Evolutionary conservation across 2,797 vertebrate species (phyloP).

Genomic region (Typhlichthys eigenmanni): DNA sequence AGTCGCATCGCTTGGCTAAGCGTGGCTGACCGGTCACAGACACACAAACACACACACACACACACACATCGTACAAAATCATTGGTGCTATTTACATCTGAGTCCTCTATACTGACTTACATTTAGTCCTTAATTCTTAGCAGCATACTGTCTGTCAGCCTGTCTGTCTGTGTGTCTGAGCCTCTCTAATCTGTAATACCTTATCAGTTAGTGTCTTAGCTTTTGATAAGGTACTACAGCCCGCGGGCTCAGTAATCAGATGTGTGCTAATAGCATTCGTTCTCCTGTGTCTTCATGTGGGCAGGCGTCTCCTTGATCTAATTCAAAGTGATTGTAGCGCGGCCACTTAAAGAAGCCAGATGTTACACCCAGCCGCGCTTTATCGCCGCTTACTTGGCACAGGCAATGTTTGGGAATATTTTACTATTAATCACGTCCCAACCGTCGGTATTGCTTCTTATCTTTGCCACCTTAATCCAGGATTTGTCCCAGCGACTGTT

Average conservation of each 20-base stretch:
- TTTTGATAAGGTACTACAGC: slow-evolving; percentile 63
- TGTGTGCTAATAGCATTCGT: slow-evolving; percentile 68
- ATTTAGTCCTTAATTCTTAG: neutral
- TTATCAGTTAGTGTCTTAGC: slow-evolving; percentile 32
- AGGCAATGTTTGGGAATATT: slow-evolving; percentile 68
- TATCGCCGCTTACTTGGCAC: slow-evolving; percentile 70
- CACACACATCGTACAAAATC: neutral
- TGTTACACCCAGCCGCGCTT: slow-evolving; percentile 66
- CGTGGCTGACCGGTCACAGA: slow-evolving; percentile 41
- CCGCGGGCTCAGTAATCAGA: slow-evolving; percentile 57
- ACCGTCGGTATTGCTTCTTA: slow-evolving; percentile 64
- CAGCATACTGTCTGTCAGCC: neutral
- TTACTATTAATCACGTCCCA: slow-evolving; percentile 73
- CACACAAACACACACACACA: slow-evolving; percentile 13
- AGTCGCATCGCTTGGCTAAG: slow-evolving; percentile 44
- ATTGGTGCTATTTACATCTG: neutral
- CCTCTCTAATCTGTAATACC: no score
- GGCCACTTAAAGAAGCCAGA: slow-evolving; percentile 66
- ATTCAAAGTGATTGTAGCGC: slow-evolving; percentile 72
- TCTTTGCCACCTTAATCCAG: slow-evolving; percentile 59
- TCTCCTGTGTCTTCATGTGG: slow-evolving; percentile 53
- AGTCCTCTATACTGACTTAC: no score
- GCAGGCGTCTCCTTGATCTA: slow-evolving; percentile 54
- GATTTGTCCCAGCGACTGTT: slow-evolving; percentile 66
- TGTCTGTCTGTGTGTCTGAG: no score